Percentiles rank a stretch among this genome's conserved stretches.
phyloP scores from a whole-genome alignment of 2,888 invertebrate genomes.

The Blera fallax region DNA sequence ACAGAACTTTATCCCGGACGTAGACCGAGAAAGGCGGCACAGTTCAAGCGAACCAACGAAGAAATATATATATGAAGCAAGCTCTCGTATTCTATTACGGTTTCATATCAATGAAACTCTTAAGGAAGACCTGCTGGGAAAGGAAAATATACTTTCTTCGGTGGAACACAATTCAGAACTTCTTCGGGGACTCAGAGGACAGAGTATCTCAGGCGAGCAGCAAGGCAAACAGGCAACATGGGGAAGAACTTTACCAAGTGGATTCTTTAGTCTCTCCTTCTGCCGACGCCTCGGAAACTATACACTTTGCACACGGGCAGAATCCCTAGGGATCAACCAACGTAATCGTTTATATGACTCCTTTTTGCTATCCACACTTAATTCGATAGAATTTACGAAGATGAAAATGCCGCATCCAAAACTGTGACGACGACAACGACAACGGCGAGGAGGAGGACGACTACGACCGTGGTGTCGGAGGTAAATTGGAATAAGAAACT shows the following conservation, averaged over 20 bases:
- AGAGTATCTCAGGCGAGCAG: not conserved
- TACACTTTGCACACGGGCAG: conserved; percentile 53
- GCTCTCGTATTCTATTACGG: conserved; percentile 65
- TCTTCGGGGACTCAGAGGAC: not conserved
- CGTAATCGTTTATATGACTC: conserved; percentile 75
- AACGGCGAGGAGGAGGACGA: conserved; percentile 2
- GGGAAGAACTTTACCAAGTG: conserved; percentile 41
- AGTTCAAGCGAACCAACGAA: not conserved
- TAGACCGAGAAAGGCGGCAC: conserved; percentile 13
- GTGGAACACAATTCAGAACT: conserved; percentile 30
- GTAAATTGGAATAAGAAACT: conserved; percentile 53
- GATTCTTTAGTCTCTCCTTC: conserved; percentile 8
- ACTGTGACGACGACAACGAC: conserved; percentile 51
- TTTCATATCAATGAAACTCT: conserved; percentile 63
- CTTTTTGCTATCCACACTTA: conserved; percentile 73
- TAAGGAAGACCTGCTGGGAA: conserved; percentile 6
- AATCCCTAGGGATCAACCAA: conserved; percentile 75
- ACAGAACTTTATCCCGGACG: conserved; percentile 54
- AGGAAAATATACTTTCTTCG: conserved; percentile 13
- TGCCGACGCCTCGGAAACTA: conserved; percentile 39
- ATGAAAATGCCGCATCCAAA: conserved; percentile 64
- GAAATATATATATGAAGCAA: conserved; percentile 39
- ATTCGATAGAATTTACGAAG: conserved; percentile 70
- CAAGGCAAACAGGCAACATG: not conserved
- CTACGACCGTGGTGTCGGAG: conserved; percentile 30